These are phyloP conservation scores for Apis cerana DNA, from an alignment of 1,140 invertebrate genomes.

Conservation along the genomic window DNA sequence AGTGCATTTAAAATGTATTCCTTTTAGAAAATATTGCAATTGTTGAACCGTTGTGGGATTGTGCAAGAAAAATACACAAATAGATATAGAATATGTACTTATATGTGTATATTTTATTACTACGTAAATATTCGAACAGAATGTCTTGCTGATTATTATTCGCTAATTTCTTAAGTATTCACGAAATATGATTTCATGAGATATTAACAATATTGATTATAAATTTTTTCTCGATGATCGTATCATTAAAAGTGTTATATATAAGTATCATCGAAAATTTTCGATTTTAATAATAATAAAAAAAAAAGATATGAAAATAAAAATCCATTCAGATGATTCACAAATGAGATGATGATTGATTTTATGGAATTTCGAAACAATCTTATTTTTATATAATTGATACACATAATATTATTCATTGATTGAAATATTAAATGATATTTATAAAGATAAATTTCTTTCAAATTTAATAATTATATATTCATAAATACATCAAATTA, in stretches of 20 bases:
- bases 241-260: neutral
- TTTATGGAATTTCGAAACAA: too few relatives aligned
- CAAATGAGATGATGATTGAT: neutral
- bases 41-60: neutral
- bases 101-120: neutral
- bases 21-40: neutral
- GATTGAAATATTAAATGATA: too few relatives aligned
- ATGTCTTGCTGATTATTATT: neutral
- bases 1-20: too few relatives aligned
- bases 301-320: neutral
- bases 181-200: neutral
- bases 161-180: neutral
- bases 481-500: too few relatives aligned
- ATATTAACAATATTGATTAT: neutral
- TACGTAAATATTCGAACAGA: neutral
- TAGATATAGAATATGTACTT: neutral
- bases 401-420: too few relatives aligned
- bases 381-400: too few relatives aligned
- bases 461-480: too few relatives aligned
- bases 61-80: neutral
- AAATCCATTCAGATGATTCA: neutral
- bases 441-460: too few relatives aligned
- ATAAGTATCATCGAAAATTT: neutral
- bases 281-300: neutral
- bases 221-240: neutral